Conservation (phyloP, 2,888 invertebrate genomes). For the Osmoderma eremita region DNA sequence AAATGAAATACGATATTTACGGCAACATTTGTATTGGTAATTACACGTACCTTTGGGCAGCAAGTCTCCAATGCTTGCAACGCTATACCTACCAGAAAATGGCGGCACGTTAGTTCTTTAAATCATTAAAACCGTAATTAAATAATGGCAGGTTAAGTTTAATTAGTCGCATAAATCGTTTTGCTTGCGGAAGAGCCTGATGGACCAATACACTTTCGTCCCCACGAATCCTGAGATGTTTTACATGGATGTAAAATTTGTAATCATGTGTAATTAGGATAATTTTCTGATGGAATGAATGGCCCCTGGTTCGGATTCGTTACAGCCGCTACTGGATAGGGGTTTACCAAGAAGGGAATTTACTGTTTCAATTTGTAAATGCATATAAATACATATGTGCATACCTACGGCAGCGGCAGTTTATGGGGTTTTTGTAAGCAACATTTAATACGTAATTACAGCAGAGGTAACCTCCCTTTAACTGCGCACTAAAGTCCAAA, state of each 20-base stretch:
- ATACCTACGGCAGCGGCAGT: not conserved
- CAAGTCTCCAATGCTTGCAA: too few species aligned
- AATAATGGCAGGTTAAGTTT: slow-evolving; percentile 5
- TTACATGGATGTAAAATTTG: not conserved
- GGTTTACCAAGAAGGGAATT: not conserved
- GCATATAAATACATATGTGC: too few species aligned
- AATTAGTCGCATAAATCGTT: slow-evolving; percentile 11
- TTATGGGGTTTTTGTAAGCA: not conserved
- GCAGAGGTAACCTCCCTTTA: not conserved
- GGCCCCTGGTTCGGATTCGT: slow-evolving; percentile 16
- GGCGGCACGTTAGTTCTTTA: not conserved
- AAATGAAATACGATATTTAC: too few species aligned
- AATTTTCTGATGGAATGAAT: slow-evolving; percentile 18
- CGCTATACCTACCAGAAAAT: too few species aligned
- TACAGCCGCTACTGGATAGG: slow-evolving; percentile 23
- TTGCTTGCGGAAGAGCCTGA: not conserved
- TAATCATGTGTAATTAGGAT: slow-evolving; percentile 23
- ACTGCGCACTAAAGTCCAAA: not conserved
- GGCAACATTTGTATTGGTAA: too few species aligned
- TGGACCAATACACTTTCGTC: not conserved
- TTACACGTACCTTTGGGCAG: too few species aligned
- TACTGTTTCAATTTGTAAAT: slow-evolving; percentile 12
- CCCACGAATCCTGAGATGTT: not conserved
- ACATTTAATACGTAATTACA: slow-evolving; percentile 6
- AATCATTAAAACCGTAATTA: slow-evolving; percentile 12